phyloP scores from a whole-genome alignment of 2,797 vertebrate genomes.

The Sebastes umbrosus region DNA sequence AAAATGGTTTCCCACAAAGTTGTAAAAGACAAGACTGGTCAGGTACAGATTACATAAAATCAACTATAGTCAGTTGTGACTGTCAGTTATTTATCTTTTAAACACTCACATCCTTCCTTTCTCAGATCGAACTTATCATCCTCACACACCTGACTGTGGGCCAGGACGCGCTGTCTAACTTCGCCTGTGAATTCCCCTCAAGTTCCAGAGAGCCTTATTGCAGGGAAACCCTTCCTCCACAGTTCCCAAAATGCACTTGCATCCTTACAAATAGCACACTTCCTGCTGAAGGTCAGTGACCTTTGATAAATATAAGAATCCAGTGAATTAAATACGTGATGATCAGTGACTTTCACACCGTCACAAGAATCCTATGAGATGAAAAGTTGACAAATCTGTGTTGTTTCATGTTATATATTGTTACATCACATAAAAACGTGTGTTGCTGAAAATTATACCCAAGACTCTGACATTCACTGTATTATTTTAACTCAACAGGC shows the following conservation, averaged over 20 bases:
- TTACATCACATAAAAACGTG: neutral
- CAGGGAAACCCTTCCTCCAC: fast-evolving
- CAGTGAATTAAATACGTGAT: neutral
- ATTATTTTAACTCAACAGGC: slow-evolving; percentile 11
- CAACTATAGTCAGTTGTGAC: fast-evolving
- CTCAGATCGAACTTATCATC: slow-evolving; percentile 57
- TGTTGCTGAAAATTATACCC: neutral
- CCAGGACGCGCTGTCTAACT: neutral
- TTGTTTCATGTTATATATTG: neutral
- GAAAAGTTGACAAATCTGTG: neutral
- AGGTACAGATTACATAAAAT: slow-evolving; percentile 39
- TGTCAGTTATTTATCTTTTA: neutral
- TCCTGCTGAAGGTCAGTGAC: slow-evolving; percentile 56
- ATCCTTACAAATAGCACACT: neutral
- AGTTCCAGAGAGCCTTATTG: neutral
- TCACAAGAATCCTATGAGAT: neutral
- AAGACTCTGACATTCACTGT: neutral
- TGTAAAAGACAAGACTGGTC: neutral
- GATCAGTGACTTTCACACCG: neutral
- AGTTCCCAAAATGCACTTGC: slow-evolving; percentile 75
- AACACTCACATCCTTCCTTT: neutral
- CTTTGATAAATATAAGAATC: neutral
- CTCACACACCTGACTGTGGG: slow-evolving; percentile 38
- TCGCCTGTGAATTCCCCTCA: slow-evolving; percentile 53
- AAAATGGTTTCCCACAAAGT: slow-evolving; percentile 64